These are phyloP conservation scores for Tupaia tana DNA, from an alignment of 2,113 vertebrate species.

Conservation along the genomic window DNA sequence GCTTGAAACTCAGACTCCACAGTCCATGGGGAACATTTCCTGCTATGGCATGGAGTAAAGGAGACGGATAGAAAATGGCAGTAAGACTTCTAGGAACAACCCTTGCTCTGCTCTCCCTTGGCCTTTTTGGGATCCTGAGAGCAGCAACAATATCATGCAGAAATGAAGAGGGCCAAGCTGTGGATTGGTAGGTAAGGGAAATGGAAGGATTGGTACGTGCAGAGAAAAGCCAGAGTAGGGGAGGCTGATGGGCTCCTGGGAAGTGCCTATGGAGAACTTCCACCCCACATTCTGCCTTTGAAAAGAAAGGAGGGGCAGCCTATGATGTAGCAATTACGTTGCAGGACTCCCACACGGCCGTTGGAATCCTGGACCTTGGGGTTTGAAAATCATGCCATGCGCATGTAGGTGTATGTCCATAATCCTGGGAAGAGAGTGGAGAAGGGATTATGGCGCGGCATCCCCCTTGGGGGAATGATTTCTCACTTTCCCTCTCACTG, in stretches of 20 bases:
- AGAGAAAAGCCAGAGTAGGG: neutral
- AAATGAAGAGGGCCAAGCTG: slow-evolving; percentile 91
- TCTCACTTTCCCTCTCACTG: no score
- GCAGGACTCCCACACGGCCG: no score
- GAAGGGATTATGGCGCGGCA: no score
- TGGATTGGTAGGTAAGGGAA: slow-evolving; percentile 93
- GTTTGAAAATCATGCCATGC: no score
- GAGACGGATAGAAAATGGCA: slow-evolving; percentile 77
- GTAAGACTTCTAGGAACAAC: neutral
- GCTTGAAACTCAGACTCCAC: neutral
- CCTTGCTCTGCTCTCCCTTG: slow-evolving; percentile 67
- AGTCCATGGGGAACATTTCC: slow-evolving; percentile 35
- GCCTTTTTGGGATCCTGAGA: slow-evolving; percentile 48
- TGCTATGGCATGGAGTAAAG: neutral
- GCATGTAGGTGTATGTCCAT: no score
- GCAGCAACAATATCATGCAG: slow-evolving; percentile 90
- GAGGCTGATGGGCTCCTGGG: neutral
- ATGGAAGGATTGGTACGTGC: accelerated
- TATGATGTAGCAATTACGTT: no score
- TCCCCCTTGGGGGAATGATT: no score
- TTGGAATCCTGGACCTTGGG: no score
- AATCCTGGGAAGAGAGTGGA: no score
- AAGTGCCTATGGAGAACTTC: neutral
- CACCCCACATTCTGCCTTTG: neutral
- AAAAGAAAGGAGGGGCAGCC: neutral